phyloP scores from a whole-genome alignment of 1,140 invertebrate genomes.

The Drosophila hydei region DNA sequence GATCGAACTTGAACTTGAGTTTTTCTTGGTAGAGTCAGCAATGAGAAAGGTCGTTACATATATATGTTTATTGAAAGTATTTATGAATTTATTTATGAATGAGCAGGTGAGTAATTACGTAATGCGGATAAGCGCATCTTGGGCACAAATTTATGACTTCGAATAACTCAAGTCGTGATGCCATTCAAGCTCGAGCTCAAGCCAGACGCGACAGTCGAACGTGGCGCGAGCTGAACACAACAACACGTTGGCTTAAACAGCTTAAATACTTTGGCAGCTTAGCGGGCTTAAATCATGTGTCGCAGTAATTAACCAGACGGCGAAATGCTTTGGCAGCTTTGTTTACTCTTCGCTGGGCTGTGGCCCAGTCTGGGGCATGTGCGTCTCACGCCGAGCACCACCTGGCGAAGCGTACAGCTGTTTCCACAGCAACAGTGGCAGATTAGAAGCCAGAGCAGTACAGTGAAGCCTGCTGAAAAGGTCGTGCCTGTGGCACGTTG shows the following conservation, averaged over 20 bases:
- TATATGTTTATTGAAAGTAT: neutral
- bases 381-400: conserved; percentile 9
- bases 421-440: conserved; percentile 35
- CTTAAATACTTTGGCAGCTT: conserved; percentile 15
- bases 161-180: conserved; percentile 21
- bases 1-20: conserved; percentile 39
- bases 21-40: neutral
- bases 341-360: neutral
- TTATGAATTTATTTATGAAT: conserved; percentile 30
- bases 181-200: neutral
- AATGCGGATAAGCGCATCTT: conserved; percentile 35
- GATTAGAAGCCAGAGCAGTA: neutral
- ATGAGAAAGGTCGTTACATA: conserved; percentile 1
- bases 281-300: conserved; percentile 10
- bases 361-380: conserved; percentile 26
- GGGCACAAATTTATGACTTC: conserved; percentile 6
- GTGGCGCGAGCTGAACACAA: conserved; percentile 29
- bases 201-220: conserved; percentile 43
- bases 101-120: conserved; percentile 33
- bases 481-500: conserved; percentile 36
- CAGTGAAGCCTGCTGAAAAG: neutral
- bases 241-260: conserved; percentile 30
- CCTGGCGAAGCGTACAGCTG: conserved; percentile 5
- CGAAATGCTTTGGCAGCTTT: conserved; percentile 21
- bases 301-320: neutral